Conservation (phyloP, 30 jellyfish, hydroid and myxozoan species). For the Pelagia noctiluca region DNA sequence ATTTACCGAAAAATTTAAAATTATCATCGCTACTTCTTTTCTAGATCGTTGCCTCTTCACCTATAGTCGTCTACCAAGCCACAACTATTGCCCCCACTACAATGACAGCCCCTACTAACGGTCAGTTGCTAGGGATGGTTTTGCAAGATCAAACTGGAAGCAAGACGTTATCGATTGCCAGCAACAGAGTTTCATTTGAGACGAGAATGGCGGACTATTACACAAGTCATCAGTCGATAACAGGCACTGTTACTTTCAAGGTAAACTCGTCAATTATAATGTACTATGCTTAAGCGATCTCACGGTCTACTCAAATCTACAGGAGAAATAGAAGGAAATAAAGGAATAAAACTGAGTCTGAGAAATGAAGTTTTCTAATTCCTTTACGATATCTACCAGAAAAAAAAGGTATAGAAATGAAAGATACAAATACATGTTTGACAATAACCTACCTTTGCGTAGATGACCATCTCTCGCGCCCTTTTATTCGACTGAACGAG, state of each 20-base stretch:
- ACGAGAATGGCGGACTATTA: constrained; percentile 64
- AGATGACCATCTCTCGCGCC: too few relatives aligned
- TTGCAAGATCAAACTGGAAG: constrained; percentile 53
- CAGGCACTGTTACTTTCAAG: constrained; percentile 46
- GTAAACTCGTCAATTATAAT: constrained; percentile 44
- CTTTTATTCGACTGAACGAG: too few relatives aligned
- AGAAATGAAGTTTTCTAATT: background rate
- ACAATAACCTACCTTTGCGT: too few relatives aligned
- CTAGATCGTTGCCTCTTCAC: background rate
- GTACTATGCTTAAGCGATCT: too few relatives aligned
- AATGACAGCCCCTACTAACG: constrained; percentile 5
- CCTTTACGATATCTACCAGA: too few relatives aligned
- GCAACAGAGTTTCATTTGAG: constrained; percentile 48
- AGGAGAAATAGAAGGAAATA: too few relatives aligned
- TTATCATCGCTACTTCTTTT: background rate
- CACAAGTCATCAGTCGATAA: background rate
- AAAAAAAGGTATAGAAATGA: too few relatives aligned
- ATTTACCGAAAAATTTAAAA: too few relatives aligned
- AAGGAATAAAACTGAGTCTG: too few relatives aligned
- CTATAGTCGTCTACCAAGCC: constrained; percentile 11
- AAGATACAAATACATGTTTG: too few relatives aligned
- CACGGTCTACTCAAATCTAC: too few relatives aligned
- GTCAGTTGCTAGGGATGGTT: constrained; percentile 67
- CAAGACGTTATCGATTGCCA: constrained; percentile 52
- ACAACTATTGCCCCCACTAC: constrained; percentile 27